These are phyloP conservation scores for Amphipyra tragopoginis DNA, from an alignment of 2,888 invertebrate genomes.

Conservation along the genomic window DNA sequence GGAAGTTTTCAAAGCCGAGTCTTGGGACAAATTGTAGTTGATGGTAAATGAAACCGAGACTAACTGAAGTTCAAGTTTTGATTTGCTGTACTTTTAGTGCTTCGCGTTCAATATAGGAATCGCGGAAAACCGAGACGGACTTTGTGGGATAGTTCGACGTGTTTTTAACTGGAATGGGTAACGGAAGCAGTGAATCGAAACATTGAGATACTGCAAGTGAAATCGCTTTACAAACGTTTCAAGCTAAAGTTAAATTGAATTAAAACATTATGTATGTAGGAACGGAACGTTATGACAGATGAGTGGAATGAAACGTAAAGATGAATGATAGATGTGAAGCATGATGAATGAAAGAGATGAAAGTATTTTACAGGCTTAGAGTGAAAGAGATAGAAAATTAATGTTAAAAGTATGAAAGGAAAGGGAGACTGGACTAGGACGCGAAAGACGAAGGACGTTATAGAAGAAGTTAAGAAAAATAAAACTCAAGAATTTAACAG, in stretches of 20 bases:
- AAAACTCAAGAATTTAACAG: no score
- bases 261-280: no score
- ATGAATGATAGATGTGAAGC: no score
- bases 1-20: constrained; percentile 15
- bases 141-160: constrained; percentile 2
- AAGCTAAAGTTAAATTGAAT: constrained; percentile 1
- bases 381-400: no score
- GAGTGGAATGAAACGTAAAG: no score
- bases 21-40: constrained; percentile 21
- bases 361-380: no score
- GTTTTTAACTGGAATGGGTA: background rate
- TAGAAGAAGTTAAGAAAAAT: no score
- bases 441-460: no score
- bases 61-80: constrained; percentile 31
- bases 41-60: constrained; percentile 40
- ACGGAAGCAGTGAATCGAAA: background rate
- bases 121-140: constrained; percentile 7
- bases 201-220: background rate
- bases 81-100: constrained; percentile 42
- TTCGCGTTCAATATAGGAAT: constrained; percentile 9
- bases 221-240: background rate
- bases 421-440: no score
- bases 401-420: no score
- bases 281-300: no score
- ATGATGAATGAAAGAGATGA: no score